phyloP scores from a whole-genome alignment of 2,888 invertebrate genomes.

The Xestoiulus laeticollis region DNA sequence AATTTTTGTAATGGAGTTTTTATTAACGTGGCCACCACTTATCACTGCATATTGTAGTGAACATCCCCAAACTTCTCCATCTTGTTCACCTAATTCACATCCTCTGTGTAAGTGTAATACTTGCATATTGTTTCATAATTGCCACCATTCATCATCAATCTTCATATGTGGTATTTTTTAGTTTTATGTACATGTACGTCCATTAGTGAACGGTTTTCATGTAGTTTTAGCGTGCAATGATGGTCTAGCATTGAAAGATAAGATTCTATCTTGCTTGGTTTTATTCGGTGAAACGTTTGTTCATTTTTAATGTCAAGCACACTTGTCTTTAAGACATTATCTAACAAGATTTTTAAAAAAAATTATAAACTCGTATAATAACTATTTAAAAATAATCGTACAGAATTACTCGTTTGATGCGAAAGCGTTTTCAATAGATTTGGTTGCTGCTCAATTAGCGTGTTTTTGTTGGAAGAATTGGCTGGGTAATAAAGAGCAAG shows the following conservation, averaged over 20 bases:
- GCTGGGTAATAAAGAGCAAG: too few species aligned
- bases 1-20: background rate
- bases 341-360: background rate
- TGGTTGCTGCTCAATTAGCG: too few species aligned
- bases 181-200: background rate
- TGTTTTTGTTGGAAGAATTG: too few species aligned
- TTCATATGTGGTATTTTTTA: background rate
- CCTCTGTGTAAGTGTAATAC: background rate
- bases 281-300: background rate
- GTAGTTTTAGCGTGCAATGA: background rate
- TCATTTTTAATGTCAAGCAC: background rate
- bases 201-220: background rate
- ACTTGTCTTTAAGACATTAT: background rate
- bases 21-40: background rate
- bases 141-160: conserved; percentile 1
- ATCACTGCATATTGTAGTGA: conserved; percentile 21
- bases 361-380: too few species aligned
- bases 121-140: background rate
- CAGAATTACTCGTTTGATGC: too few species aligned
- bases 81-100: background rate
- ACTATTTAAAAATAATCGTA: too few species aligned
- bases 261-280: background rate
- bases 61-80: background rate
- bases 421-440: too few species aligned
- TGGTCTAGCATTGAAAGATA: background rate